Base-by-base conservation (phyloP, 2,888 invertebrate genomes). In the Steromphala cineraria region DNA sequence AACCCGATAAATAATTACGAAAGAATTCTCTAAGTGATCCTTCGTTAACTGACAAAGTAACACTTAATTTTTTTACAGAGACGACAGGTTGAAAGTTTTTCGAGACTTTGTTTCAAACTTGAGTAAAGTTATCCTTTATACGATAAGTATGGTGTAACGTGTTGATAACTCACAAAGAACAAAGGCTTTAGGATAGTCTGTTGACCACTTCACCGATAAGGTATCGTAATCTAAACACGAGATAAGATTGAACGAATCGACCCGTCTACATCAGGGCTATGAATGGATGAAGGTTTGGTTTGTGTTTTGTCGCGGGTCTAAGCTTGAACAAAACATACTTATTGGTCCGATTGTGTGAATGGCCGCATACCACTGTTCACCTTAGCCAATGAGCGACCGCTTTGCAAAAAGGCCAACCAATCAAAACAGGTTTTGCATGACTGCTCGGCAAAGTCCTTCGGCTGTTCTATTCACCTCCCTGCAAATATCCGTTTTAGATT, bases 291-390 rank as follows among this genome's bases (percentile, higher is more conserved):
- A 21, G 62, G 28, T 28, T 28, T 28, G 62, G 62, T 62, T 28
- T 62, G 62, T 62, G 62, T 62, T 62, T 62, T 62, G 62, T 62
- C 62, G 62, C 62, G 62, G 62, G 62, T 28, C 62, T 17, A 5
- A 10, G 24, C 62, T 62, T 62, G 62, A 62, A 62, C 62, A 62
- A 62, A n/a, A 46, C 46, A 21, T 28, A 62, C 62, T 28, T 62
- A 62, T 62, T 62, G 62, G 62, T 62, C 62, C 28, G 62, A 62
- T 21, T 62, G 62, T 62, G 62, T 62, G 62, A 62, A 62, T 62
- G 62, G 62, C 62, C 62, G 62, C 62, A 62, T 62, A 62, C 62
- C 62, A 24, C 62, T 62, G 17, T 62, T 28, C 24, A 24, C 15
- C 15, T 62, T 28, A 62, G 15, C 62, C 62, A 62, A 62, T 62